A percentile compares a stretch with the other conserved stretches of the same genome.
These are phyloP conservation scores for Agapornis roseicollis DNA, from an alignment of 2,113 vertebrate species.

Conservation along the genomic window DNA sequence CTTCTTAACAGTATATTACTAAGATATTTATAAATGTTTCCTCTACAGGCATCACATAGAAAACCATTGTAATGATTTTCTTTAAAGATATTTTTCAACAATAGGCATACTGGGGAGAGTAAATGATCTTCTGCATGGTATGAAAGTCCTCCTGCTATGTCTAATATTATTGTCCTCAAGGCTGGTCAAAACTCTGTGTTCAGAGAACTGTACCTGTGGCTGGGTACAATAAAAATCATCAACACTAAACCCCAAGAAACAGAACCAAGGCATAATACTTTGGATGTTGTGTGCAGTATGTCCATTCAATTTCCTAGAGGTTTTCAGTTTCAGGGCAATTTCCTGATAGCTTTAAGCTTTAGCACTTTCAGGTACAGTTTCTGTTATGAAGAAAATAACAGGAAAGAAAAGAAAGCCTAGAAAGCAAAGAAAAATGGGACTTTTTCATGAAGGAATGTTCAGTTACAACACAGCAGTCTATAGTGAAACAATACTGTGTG, in stretches of 20 bases:
- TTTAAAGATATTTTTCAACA: neutral
- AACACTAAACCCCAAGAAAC: constrained; percentile 40
- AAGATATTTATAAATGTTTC: constrained; percentile 7
- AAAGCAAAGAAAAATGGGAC: constrained; percentile 41
- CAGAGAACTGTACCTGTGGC: neutral
- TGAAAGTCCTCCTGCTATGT: neutral
- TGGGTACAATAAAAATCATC: neutral
- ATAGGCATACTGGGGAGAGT: neutral
- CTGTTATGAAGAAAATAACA: neutral
- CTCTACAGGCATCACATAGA: neutral
- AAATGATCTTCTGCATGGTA: neutral
- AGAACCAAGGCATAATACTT: constrained; percentile 31
- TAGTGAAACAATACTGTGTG: constrained; percentile 24
- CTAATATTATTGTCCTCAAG: neutral
- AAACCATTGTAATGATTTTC: neutral
- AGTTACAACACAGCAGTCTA: constrained; percentile 18
- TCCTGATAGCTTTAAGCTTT: constrained; percentile 62
- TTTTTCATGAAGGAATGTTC: constrained; percentile 40
- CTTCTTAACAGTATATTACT: neutral
- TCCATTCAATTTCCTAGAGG: constrained; percentile 72
- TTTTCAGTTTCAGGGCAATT: constrained; percentile 74
- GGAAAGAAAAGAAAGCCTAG: neutral
- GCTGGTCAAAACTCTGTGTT: neutral
- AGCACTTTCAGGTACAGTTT: constrained; percentile 55
- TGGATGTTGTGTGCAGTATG: constrained; percentile 14